phyloP scores from a whole-genome alignment of 2,797 vertebrate genomes.

The Brachymystax lenok region DNA sequence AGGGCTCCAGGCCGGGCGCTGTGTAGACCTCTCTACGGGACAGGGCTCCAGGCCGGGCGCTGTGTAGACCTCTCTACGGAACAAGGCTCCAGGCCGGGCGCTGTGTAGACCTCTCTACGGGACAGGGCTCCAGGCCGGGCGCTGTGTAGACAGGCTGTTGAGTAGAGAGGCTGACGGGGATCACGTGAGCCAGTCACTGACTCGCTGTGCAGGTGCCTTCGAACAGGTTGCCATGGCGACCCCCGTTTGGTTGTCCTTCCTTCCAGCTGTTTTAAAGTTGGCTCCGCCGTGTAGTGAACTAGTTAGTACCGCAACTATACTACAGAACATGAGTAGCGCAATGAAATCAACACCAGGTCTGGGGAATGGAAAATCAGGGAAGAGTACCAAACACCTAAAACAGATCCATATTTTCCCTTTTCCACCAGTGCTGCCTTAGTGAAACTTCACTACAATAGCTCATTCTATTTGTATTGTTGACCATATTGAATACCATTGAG shows the following conservation, averaged over 20 bases:
- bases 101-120: neutral
- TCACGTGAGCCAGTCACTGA: slow-evolving; percentile 2
- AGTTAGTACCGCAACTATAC: neutral
- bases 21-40: neutral
- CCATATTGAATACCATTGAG: too few relatives aligned
- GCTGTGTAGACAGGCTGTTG: neutral
- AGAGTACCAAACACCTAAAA: neutral
- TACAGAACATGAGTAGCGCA: neutral
- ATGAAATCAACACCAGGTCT: neutral
- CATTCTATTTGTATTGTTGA: too few relatives aligned
- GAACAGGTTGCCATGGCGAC: slow-evolving; percentile 43
- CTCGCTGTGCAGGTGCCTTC: slow-evolving; percentile 24
- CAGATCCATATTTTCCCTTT: neutral
- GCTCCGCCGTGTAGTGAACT: slow-evolving; percentile 6
- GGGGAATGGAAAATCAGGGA: neutral
- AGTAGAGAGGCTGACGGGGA: neutral
- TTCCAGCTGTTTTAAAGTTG: slow-evolving; percentile 33
- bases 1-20: neutral
- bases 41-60: neutral
- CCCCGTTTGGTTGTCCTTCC: slow-evolving; percentile 37
- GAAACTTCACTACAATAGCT: neutral
- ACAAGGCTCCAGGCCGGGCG: neutral
- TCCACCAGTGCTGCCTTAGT: too few relatives aligned
- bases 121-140: neutral
- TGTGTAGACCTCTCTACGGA: neutral